Evolutionary conservation across 2,888 invertebrate genomes (phyloP).

Genomic region (Byasa hedistus): DNA sequence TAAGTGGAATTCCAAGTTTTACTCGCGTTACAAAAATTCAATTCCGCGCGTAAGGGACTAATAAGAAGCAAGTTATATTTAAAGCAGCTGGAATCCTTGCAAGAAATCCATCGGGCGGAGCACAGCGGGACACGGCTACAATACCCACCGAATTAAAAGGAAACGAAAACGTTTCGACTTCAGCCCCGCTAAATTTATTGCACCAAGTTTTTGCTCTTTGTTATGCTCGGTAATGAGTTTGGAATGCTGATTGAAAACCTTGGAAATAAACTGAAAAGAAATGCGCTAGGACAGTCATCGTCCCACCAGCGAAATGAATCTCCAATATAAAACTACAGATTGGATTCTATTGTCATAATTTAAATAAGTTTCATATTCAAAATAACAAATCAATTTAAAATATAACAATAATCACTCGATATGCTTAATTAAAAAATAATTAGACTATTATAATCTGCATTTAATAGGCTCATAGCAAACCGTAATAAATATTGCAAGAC

Average conservation of each 20-base stretch:
- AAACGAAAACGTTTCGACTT: conserved; percentile 77
- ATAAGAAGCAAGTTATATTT: conserved; percentile 73
- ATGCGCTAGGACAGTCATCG: conserved; percentile 34
- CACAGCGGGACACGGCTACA: conserved; percentile 75
- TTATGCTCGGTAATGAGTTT: conserved; percentile 77
- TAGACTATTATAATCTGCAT: neutral
- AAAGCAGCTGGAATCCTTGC: conserved; percentile 74
- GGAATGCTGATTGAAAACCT: conserved; percentile 67
- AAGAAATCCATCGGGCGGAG: conserved; percentile 69
- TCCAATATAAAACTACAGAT: too few species aligned
- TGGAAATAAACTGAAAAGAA: conserved; percentile 59
- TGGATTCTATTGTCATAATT: too few species aligned
- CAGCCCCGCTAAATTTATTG: conserved; percentile 78
- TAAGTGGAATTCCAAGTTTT: conserved; percentile 26
- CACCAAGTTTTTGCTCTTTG: conserved; percentile 69
- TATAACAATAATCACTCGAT: too few species aligned
- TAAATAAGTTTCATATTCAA: too few species aligned
- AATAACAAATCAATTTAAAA: too few species aligned
- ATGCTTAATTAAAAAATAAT: too few species aligned
- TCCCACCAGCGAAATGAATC: too few species aligned
- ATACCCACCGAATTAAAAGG: conserved; percentile 79
- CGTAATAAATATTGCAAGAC: conserved; percentile 60
- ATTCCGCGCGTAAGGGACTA: conserved; percentile 69
- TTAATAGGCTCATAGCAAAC: conserved; percentile 35
- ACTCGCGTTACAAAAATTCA: conserved; percentile 52